These are phyloP conservation scores for Gallinago stenura DNA, from an alignment of 2,797 vertebrate species.

Conservation along the genomic window DNA sequence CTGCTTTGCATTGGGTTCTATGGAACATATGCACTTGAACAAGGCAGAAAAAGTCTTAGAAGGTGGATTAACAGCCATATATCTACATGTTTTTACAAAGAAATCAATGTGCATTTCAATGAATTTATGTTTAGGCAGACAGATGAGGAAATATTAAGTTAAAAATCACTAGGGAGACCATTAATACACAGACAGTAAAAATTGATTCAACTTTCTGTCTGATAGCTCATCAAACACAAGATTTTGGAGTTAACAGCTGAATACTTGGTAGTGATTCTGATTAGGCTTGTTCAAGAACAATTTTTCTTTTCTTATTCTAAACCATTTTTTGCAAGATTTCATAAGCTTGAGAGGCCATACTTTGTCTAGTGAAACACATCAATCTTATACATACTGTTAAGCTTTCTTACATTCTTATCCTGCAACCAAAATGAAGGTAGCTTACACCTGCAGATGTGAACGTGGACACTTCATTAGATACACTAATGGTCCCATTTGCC, in stretches of 20 bases:
- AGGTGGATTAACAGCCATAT: background rate
- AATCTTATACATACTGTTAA: background rate
- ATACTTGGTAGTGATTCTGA: background rate
- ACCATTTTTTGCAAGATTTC: background rate
- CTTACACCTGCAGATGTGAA: constrained; percentile 24
- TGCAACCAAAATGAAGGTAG: background rate
- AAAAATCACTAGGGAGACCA: background rate
- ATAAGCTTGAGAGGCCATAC: background rate
- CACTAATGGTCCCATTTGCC: background rate
- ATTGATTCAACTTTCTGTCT: background rate
- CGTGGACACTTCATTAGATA: constrained; percentile 17
- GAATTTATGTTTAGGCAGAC: background rate
- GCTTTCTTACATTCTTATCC: background rate
- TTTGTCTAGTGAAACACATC: background rate
- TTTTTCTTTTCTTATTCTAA: background rate
- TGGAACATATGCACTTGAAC: background rate
- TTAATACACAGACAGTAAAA: background rate
- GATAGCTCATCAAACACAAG: background rate
- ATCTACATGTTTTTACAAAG: background rate
- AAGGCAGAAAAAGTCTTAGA: background rate
- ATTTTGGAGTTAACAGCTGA: background rate
- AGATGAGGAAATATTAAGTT: constrained; percentile 13
- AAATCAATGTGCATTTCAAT: background rate
- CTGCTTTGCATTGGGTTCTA: background rate
- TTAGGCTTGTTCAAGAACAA: background rate